These are phyloP conservation scores for Theodoxus fluviatilis DNA, from an alignment of 2,888 invertebrate species.

Conservation along the genomic window DNA sequence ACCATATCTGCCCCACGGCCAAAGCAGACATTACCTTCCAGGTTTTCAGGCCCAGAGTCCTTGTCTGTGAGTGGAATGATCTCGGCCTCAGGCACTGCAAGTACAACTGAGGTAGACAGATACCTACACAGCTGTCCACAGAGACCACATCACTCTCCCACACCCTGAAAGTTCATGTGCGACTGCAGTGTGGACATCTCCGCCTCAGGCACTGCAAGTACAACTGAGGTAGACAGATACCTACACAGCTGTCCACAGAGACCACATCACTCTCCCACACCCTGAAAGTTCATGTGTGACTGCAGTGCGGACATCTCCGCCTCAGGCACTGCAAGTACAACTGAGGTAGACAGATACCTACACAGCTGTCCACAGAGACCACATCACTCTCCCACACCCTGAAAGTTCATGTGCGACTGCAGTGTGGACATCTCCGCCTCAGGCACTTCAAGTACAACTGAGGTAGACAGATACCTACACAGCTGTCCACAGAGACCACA, in stretches of 20 bases:
- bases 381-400: not conserved
- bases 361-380: not conserved
- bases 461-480: not conserved
- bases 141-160: not conserved
- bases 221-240: not conserved
- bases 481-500: not conserved
- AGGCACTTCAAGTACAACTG: not conserved
- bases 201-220: not conserved
- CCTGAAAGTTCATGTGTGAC: not conserved
- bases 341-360: not conserved
- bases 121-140: not conserved
- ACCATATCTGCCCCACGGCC: too few species aligned
- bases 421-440: not conserved
- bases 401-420: not conserved
- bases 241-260: not conserved
- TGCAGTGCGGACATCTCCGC: not conserved
- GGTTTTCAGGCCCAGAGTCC: slow-evolving; percentile 45
- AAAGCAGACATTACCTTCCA: slow-evolving; percentile 37
- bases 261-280: not conserved
- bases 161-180: not conserved
- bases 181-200: not conserved
- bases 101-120: not conserved
- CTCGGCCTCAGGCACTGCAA: slow-evolving; percentile 31
- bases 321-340: not conserved
- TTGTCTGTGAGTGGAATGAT: slow-evolving; percentile 44